Percentiles rank a stretch among this genome's conserved stretches.
Evolutionary conservation across 2,888 invertebrate species (phyloP).

Genomic region (Leptarthrus brevirostris): DNA sequence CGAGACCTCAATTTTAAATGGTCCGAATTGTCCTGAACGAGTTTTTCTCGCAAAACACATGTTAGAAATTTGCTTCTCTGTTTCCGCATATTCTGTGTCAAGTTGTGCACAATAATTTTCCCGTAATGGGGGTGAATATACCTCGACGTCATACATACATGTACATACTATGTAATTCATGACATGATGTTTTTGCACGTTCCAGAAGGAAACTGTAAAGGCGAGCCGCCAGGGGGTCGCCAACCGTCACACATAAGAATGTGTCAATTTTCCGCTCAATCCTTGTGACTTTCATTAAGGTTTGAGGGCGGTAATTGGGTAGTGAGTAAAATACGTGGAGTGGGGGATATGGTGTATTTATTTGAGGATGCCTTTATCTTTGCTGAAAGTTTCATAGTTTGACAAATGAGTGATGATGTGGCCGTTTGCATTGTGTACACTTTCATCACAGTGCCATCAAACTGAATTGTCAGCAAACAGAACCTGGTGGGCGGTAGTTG

Average conservation of each 20-base stretch:
- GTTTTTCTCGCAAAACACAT: conserved; percentile 17
- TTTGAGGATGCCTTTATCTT: conserved; percentile 12
- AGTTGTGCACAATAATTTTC: background rate
- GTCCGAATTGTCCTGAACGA: background rate
- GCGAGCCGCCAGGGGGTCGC: background rate
- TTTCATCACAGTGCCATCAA: conserved; percentile 2
- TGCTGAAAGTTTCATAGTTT: conserved; percentile 18
- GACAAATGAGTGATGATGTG: conserved; percentile 33
- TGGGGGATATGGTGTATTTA: background rate
- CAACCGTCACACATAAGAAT: conserved; percentile 2
- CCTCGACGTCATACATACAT: background rate
- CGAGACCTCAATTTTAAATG: background rate
- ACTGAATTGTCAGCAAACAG: conserved; percentile 27
- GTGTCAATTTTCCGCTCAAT: conserved; percentile 24
- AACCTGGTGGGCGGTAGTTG: background rate
- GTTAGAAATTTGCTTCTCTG: conserved; percentile 24
- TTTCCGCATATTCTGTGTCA: conserved; percentile 15
- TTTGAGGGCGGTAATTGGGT: conserved; percentile 15
- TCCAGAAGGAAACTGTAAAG: background rate
- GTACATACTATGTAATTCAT: conserved; percentile 6
- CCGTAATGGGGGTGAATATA: background rate
- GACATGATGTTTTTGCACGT: background rate
- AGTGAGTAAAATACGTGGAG: background rate
- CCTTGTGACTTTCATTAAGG: conserved; percentile 23
- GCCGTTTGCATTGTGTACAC: background rate